These are phyloP conservation scores for Steatornis caripensis DNA, from an alignment of 2,113 vertebrate genomes.

Conservation along the genomic window DNA sequence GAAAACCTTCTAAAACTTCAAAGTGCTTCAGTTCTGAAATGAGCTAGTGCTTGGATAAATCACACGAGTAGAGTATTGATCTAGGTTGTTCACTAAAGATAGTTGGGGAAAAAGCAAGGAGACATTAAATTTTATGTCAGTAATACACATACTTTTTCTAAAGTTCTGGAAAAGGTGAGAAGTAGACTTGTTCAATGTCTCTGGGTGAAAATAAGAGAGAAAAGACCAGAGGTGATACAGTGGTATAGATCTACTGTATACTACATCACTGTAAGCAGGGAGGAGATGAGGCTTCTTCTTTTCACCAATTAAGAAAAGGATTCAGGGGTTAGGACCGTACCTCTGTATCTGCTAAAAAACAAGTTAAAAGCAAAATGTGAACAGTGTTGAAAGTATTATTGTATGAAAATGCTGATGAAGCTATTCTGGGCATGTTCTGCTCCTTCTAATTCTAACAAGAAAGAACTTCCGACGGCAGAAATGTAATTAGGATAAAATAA, in stretches of 20 bases:
- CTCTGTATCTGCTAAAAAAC: not conserved
- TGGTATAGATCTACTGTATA: not conserved
- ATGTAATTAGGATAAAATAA: constrained; percentile 3
- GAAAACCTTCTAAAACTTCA: not conserved
- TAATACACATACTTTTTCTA: not conserved
- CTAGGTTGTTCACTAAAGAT: not conserved
- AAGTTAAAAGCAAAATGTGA: not conserved
- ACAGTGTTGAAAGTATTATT: not conserved
- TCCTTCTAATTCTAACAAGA: not conserved
- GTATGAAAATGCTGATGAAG: not conserved
- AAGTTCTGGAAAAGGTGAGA: not conserved
- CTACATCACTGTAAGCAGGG: not conserved
- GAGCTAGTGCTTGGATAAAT: not conserved
- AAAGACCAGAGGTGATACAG: not conserved
- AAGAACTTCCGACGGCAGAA: not conserved
- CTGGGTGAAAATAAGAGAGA: not conserved
- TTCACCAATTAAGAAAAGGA: not conserved
- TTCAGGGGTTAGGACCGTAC: not conserved
- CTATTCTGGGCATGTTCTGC: not conserved
- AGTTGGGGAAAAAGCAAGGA: not conserved
- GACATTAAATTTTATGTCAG: not conserved
- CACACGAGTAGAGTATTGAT: not conserved
- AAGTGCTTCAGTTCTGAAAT: not conserved
- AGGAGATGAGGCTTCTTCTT: not conserved
- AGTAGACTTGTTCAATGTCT: not conserved